A percentile compares a stretch with the other conserved stretches of the same genome.
phyloP scores from a whole-genome alignment of 2,113 vertebrate genomes.

The Datnioides undecimradiatus region DNA sequence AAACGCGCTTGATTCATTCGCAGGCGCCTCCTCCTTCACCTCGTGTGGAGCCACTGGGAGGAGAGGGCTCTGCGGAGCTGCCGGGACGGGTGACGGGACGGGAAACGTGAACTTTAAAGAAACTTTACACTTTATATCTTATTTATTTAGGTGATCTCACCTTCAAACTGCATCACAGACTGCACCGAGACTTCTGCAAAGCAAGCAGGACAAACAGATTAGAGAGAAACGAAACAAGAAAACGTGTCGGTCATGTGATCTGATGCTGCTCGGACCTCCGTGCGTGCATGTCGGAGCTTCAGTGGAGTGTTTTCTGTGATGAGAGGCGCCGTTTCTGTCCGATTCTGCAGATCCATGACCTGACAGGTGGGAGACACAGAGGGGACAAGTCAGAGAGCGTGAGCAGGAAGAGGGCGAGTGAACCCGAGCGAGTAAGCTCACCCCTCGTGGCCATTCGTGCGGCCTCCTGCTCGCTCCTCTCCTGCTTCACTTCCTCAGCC shows the following conservation, averaged over 20 bases:
- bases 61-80: slow-evolving; percentile 11
- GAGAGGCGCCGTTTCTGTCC: slow-evolving; percentile 13
- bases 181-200: slow-evolving; percentile 19
- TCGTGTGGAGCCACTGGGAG: slow-evolving; percentile 22
- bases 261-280: slow-evolving; percentile 45
- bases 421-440: slow-evolving; percentile 14
- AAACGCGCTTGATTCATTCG: slow-evolving; percentile 42
- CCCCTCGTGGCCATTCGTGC: slow-evolving; percentile 46
- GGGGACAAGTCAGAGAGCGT: not conserved
- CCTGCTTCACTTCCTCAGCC: slow-evolving; percentile 37
- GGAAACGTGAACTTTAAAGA: not conserved
- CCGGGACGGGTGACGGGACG: not conserved
- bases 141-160: slow-evolving; percentile 7
- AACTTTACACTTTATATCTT: not conserved
- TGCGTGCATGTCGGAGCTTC: slow-evolving; percentile 33
- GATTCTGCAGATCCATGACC: slow-evolving; percentile 49
- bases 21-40: slow-evolving; percentile 58
- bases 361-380: not conserved
- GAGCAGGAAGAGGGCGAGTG: not conserved
- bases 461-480: slow-evolving; percentile 37
- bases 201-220: too few species aligned
- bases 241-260: not conserved
- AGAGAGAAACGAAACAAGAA: too few species aligned
- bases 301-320: not conserved
- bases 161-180: slow-evolving; percentile 29